phyloP scores from a whole-genome alignment of 2,797 vertebrate genomes.

The Dendrocincla fuliginosa region DNA sequence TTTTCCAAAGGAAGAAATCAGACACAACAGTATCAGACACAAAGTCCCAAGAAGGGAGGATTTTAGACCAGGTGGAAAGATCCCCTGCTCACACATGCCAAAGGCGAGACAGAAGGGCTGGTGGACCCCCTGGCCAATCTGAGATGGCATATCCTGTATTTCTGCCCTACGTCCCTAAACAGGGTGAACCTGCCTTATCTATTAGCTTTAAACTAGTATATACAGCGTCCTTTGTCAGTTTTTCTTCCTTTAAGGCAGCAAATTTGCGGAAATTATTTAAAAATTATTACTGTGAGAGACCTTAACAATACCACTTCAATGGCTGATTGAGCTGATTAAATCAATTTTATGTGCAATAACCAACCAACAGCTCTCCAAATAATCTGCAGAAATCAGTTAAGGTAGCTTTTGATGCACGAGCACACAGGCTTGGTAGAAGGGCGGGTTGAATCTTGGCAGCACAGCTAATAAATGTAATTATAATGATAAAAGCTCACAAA shows the following conservation, averaged over 20 bases:
- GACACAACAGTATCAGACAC: not conserved
- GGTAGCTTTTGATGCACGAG: slow-evolving; percentile 42
- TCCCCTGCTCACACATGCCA: not conserved
- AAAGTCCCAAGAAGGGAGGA: not conserved
- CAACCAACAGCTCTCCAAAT: slow-evolving; percentile 24
- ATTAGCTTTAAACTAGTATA: not conserved
- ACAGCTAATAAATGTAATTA: slow-evolving; percentile 78
- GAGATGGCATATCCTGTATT: not conserved
- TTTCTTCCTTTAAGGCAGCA: not conserved
- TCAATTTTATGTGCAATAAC: slow-evolving; percentile 10
- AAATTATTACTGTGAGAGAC: not conserved
- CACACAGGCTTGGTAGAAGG: not conserved
- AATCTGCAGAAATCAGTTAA: slow-evolving; percentile 47
- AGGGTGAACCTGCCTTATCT: not conserved
- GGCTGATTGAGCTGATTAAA: not conserved
- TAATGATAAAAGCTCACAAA: slow-evolving; percentile 79
- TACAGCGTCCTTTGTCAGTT: not conserved
- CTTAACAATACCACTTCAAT: not conserved
- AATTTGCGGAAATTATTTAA: not conserved
- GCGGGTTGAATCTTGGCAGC: slow-evolving; percentile 51
- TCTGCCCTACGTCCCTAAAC: not conserved
- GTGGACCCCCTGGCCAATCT: not conserved
- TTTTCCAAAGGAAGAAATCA: not conserved
- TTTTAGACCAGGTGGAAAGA: not conserved
- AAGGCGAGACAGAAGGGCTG: not conserved